A percentile compares a stretch with the other conserved stretches of the same genome.
Evolutionary conservation across 2,888 invertebrate species (phyloP).

Genomic region (Diarsia dahlii): DNA sequence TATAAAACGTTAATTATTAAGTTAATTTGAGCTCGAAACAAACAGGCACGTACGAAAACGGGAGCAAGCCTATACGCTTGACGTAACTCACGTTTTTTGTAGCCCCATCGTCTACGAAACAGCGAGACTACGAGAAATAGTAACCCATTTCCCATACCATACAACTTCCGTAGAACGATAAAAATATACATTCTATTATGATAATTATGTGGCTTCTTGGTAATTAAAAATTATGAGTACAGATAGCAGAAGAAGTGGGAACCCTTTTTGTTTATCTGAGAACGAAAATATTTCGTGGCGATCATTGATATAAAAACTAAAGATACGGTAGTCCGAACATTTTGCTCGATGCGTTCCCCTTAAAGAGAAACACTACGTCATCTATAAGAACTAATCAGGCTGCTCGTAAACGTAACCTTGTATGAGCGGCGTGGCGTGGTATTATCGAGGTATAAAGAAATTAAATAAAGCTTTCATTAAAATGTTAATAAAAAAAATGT

Average conservation of each 20-base stretch:
- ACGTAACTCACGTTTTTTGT: constrained; percentile 51
- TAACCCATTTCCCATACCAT: constrained; percentile 53
- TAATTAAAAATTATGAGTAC: constrained; percentile 40
- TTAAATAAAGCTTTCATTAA: too few relatives aligned
- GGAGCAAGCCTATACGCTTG: constrained; percentile 24
- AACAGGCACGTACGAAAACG: constrained; percentile 27
- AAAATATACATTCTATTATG: constrained; percentile 41
- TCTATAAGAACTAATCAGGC: too few relatives aligned
- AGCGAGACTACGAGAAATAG: constrained; percentile 45
- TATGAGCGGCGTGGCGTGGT: too few relatives aligned
- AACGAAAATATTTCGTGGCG: too few relatives aligned
- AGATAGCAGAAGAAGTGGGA: constrained; percentile 1
- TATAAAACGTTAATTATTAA: constrained; percentile 13
- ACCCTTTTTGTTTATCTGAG: too few relatives aligned
- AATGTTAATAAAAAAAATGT: too few relatives aligned
- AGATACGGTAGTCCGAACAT: too few relatives aligned
- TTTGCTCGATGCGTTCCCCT: too few relatives aligned
- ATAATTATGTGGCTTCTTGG: constrained; percentile 25
- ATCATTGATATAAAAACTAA: too few relatives aligned
- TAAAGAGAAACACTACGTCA: too few relatives aligned
- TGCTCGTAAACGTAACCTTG: too few relatives aligned
- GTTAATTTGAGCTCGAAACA: constrained; percentile 10
- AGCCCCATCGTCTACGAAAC: constrained; percentile 9
- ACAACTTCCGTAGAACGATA: constrained; percentile 34
- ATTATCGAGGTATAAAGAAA: too few relatives aligned